These are phyloP conservation scores for Amitus sp. DNA, from an alignment of 2,888 invertebrate genomes.

Conservation along the genomic window DNA sequence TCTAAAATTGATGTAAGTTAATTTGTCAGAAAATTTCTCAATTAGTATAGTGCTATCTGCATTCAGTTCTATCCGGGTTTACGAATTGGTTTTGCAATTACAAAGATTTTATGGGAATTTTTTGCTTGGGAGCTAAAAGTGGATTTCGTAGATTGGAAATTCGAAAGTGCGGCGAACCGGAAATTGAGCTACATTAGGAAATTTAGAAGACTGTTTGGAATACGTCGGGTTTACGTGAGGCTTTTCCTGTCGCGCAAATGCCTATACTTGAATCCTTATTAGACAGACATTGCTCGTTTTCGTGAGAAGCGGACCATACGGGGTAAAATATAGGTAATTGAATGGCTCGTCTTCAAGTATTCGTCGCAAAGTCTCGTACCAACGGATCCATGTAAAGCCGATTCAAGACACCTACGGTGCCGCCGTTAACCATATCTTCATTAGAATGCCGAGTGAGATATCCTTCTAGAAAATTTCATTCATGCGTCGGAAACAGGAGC, in stretches of 20 bases:
- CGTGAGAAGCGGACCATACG: slow-evolving; percentile 21
- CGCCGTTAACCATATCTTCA: slow-evolving; percentile 56
- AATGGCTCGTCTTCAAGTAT: slow-evolving; percentile 29
- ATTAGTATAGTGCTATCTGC: no score
- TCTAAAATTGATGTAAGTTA: no score
- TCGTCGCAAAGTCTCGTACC: slow-evolving; percentile 47
- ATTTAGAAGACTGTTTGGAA: neutral
- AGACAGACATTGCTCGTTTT: slow-evolving; percentile 24
- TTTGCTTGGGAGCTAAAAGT: no score
- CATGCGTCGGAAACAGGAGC: slow-evolving; percentile 33
- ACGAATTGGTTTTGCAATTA: no score
- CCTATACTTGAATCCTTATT: slow-evolving; percentile 39
- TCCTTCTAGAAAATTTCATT: slow-evolving; percentile 41
- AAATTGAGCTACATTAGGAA: neutral
- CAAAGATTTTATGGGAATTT: no score
- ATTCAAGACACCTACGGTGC: slow-evolving; percentile 56
- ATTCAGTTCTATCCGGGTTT: no score
- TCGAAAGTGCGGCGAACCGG: neutral
- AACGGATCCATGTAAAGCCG: slow-evolving; percentile 60
- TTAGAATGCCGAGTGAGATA: slow-evolving; percentile 50
- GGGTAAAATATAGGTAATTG: slow-evolving; percentile 27
- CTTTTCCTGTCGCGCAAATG: slow-evolving; percentile 28
- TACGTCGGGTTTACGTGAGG: slow-evolving; percentile 32
- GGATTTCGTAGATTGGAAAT: no score
- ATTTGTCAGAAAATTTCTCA: no score